A percentile compares a stretch with the other conserved stretches of the same genome.
phyloP scores from a whole-genome alignment of 2,888 invertebrate species.

The Ectobius pallidus region DNA sequence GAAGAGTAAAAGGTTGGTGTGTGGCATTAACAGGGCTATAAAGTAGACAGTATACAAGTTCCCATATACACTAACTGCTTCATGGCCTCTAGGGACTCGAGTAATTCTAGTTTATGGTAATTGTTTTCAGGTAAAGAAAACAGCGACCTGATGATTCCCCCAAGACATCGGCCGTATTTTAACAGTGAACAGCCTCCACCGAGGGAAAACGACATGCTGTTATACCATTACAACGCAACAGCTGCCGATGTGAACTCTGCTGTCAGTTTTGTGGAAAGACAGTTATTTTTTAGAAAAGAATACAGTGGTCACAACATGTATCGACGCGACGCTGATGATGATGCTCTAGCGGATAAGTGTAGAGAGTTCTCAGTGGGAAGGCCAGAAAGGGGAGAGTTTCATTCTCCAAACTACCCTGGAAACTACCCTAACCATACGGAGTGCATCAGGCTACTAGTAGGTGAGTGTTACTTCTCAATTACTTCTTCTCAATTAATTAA shows the following conservation, averaged over 20 bases:
- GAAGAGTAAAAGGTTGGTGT: neutral
- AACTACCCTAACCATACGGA: slow-evolving; percentile 70
- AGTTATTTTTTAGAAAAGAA: no score
- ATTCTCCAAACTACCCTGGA: slow-evolving; percentile 72
- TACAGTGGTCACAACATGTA: neutral
- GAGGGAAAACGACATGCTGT: neutral
- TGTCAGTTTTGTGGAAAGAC: neutral
- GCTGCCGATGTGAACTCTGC: neutral
- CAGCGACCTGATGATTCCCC: slow-evolving; percentile 22
- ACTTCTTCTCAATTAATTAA: no score
- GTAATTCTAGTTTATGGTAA: slow-evolving; percentile 16
- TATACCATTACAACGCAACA: neutral
- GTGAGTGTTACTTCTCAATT: slow-evolving; percentile 63
- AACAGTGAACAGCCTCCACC: neutral
- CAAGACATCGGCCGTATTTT: slow-evolving; percentile 23
- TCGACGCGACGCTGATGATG: neutral
- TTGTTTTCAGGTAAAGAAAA: slow-evolving; percentile 16
- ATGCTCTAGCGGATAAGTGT: slow-evolving; percentile 51
- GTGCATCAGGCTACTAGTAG: slow-evolving; percentile 69
- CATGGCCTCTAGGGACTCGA: neutral
- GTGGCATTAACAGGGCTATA: neutral
- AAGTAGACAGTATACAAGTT: neutral
- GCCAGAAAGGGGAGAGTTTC: slow-evolving; percentile 61
- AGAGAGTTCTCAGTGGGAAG: slow-evolving; percentile 64
- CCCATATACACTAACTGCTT: neutral